A percentile compares a stretch with the other conserved stretches of the same genome.
phyloP scores from a whole-genome alignment of 2,888 invertebrate species.

The Amphipoea oculea region DNA sequence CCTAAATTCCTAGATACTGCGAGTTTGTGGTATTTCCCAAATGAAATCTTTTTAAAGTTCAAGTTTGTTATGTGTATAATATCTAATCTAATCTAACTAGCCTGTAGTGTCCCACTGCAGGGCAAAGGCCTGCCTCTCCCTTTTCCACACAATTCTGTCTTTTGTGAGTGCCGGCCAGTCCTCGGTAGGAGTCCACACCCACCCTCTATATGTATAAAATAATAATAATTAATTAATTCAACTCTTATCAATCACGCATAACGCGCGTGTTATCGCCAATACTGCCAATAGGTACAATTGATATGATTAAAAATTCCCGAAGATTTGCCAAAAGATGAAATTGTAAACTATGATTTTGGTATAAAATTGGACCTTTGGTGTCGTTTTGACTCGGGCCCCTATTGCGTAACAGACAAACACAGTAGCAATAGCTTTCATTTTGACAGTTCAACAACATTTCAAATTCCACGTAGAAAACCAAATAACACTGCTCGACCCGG shows the following conservation, averaged over 20 bases:
- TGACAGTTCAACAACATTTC: neutral
- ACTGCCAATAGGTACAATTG: neutral
- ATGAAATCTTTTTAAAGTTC: neutral
- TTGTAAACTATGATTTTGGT: neutral
- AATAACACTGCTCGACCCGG: neutral
- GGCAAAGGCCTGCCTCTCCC: too few species aligned
- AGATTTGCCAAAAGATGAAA: neutral
- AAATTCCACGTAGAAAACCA: neutral
- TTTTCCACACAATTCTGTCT: too few species aligned
- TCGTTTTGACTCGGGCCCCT: too few species aligned
- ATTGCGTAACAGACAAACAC: too few species aligned
- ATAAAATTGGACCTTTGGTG: too few species aligned
- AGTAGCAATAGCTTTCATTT: too few species aligned
- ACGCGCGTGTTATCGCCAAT: constrained; percentile 13
- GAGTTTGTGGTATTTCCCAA: constrained; percentile 16
- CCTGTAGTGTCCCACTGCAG: too few species aligned
- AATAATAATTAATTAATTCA: constrained; percentile 11
- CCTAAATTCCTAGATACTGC: neutral
- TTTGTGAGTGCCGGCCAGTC: too few species aligned
- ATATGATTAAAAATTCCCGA: constrained; percentile 5
- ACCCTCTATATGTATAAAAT: too few species aligned
- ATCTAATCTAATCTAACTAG: too few species aligned
- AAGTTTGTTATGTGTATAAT: neutral
- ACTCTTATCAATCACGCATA: constrained; percentile 30
- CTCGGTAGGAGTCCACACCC: too few species aligned